These are phyloP conservation scores for Synanthedon andrenaeformis DNA, from an alignment of 2,888 invertebrate genomes.

Conservation along the genomic window DNA sequence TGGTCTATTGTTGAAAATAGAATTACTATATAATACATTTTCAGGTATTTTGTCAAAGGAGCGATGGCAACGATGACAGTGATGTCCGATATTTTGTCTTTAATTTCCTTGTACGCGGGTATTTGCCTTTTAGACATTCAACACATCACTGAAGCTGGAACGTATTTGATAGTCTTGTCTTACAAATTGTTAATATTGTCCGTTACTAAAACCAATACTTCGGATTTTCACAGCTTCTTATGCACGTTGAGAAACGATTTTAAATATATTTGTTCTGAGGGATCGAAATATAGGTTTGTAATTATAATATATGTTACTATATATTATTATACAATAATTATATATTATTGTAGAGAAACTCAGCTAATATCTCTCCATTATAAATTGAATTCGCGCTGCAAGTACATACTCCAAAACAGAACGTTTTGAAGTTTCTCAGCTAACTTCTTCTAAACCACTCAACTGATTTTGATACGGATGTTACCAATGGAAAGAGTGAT, in stretches of 20 bases:
- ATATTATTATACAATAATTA: too few species aligned
- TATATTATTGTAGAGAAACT: too few species aligned
- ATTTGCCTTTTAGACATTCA: conserved; percentile 19
- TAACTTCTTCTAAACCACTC: background rate
- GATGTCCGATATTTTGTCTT: conserved; percentile 8
- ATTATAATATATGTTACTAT: background rate
- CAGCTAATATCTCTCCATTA: too few species aligned
- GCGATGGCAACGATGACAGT: conserved; percentile 9
- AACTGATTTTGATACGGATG: too few species aligned
- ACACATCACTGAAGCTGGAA: conserved; percentile 26
- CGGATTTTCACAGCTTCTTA: conserved; percentile 24
- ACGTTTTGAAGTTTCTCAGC: too few species aligned
- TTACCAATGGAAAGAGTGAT: too few species aligned
- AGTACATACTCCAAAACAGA: too few species aligned
- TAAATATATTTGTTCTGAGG: conserved; percentile 25
- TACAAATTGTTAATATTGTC: conserved; percentile 28
- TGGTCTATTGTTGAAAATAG: too few species aligned
- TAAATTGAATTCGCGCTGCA: too few species aligned
- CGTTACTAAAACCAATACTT: conserved; percentile 21
- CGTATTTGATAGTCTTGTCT: conserved; percentile 26
- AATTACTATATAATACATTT: conserved; percentile 2
- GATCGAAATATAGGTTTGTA: conserved; percentile 26
- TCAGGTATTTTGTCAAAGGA: background rate
- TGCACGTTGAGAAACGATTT: conserved; percentile 29
- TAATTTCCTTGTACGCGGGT: conserved; percentile 17